Evolutionary conservation across 2,888 invertebrate species (phyloP).

Genomic region (Horisme vitalbata): DNA sequence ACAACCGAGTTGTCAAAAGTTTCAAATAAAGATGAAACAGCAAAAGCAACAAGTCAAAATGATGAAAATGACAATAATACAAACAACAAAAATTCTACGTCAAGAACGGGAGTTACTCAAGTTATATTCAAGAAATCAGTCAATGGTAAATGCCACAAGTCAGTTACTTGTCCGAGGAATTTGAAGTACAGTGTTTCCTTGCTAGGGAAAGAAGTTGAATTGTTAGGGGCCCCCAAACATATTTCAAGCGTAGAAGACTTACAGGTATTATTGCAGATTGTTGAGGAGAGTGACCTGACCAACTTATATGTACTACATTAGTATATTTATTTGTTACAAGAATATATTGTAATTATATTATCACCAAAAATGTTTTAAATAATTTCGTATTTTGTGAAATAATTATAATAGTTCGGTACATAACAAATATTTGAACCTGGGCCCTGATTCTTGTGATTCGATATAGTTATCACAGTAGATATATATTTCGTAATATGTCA

Average conservation of each 20-base stretch:
- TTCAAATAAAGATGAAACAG: not conserved
- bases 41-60: constrained; percentile 30
- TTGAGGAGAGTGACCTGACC: constrained; percentile 70
- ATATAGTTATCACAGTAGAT: too few species aligned
- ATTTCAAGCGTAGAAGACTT: constrained; percentile 74
- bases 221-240: constrained; percentile 75
- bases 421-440: too few species aligned
- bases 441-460: too few species aligned
- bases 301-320: constrained; percentile 71
- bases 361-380: constrained; percentile 16
- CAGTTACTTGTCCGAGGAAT: constrained; percentile 71
- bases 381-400: constrained; percentile 1
- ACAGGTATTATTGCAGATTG: constrained; percentile 76
- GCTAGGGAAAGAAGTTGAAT: constrained; percentile 66
- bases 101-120: constrained; percentile 50
- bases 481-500: too few species aligned
- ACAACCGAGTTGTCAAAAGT: constrained; percentile 16
- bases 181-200: constrained; percentile 71
- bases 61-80: constrained; percentile 37
- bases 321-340: constrained; percentile 36
- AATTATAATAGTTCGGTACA: constrained; percentile 2
- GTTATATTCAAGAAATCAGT: constrained; percentile 66
- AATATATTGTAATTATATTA: constrained; percentile 36
- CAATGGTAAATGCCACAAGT: constrained; percentile 60
- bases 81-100: constrained; percentile 29